Percentiles rank a stretch among this genome's conserved stretches.
These are phyloP conservation scores for Homarus gammarus DNA, from an alignment of 2,888 invertebrate species.

Conservation along the genomic window DNA sequence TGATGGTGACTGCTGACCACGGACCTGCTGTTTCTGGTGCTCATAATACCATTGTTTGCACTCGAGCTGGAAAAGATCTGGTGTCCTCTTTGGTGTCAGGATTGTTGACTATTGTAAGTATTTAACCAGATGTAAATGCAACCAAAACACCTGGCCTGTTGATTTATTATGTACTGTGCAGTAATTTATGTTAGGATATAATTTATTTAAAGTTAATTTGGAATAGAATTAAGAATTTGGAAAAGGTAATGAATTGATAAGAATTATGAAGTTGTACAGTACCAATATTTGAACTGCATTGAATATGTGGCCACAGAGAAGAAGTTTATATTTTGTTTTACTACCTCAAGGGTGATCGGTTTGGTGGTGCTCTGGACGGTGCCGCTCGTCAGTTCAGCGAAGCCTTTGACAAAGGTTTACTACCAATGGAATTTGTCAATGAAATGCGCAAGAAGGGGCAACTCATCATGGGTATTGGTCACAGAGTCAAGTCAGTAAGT, in stretches of 20 bases:
- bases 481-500: slow-evolving; percentile 86
- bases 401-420: slow-evolving; percentile 94
- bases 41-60: slow-evolving; percentile 98
- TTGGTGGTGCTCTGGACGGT: slow-evolving; percentile 99
- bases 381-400: slow-evolving; percentile 98
- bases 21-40: slow-evolving; percentile 99
- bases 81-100: slow-evolving; percentile 97
- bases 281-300: slow-evolving; percentile 10
- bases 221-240: too few relatives aligned
- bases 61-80: slow-evolving; percentile 97
- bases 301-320: too few relatives aligned
- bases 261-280: not conserved
- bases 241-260: not conserved
- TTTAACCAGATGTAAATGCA: not conserved
- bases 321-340: slow-evolving; percentile 64
- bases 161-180: not conserved
- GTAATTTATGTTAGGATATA: not conserved
- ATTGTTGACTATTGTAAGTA: slow-evolving; percentile 94
- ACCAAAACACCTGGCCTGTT: too few relatives aligned
- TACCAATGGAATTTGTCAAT: slow-evolving; percentile 99
- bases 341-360: slow-evolving; percentile 91
- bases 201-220: too few relatives aligned
- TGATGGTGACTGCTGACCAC: slow-evolving; percentile 99
- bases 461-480: slow-evolving; percentile 99
- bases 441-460: slow-evolving; percentile 97